Evolutionary conservation across 2,113 vertebrate genomes (phyloP).

Genomic region (Struthidea cinerea): DNA sequence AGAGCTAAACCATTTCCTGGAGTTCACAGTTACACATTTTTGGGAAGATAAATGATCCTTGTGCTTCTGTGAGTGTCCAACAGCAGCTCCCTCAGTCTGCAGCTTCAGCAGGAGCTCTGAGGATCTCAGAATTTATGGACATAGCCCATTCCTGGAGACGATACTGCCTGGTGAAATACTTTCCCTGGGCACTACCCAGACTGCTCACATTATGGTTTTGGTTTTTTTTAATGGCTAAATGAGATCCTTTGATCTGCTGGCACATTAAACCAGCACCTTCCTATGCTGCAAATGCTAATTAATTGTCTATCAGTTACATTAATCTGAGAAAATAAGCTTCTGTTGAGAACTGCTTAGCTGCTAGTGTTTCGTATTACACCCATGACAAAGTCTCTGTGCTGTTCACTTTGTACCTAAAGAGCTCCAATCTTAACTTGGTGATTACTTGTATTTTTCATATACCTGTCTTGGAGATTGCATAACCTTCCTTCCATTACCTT

Average conservation of each 20-base stretch:
- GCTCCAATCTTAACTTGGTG: background rate
- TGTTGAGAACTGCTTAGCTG: background rate
- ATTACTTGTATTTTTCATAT: background rate
- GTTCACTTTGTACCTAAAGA: background rate
- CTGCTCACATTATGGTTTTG: background rate
- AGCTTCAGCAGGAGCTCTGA: background rate
- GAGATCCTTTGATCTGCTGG: background rate
- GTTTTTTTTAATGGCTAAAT: background rate
- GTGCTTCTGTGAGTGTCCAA: background rate
- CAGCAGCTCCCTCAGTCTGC: background rate
- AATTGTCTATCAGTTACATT: background rate
- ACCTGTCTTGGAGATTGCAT: background rate
- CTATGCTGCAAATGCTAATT: background rate
- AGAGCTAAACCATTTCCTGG: background rate
- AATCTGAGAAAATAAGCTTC: background rate
- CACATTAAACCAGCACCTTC: background rate
- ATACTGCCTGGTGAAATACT: background rate
- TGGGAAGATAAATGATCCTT: background rate
- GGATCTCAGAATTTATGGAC: background rate
- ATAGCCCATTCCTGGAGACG: fast-evolving
- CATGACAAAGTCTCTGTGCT: background rate
- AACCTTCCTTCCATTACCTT: background rate
- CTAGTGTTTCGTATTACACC: background rate
- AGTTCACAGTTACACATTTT: background rate
- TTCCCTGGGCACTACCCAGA: background rate